Evolutionary conservation across 1,140 invertebrate genomes (phyloP).

Genomic region (Asbolus verrucosus): DNA sequence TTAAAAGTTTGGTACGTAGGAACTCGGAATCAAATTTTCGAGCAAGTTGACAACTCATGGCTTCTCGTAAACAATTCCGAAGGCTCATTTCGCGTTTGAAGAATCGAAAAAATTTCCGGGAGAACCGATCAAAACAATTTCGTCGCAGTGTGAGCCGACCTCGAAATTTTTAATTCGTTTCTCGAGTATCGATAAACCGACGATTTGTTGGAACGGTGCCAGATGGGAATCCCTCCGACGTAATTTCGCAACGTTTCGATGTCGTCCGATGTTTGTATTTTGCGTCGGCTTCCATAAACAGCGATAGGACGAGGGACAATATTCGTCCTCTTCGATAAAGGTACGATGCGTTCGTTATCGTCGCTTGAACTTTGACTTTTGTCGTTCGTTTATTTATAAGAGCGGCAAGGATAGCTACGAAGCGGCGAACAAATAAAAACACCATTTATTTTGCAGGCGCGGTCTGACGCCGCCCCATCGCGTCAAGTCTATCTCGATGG

Average conservation of each 20-base stretch:
- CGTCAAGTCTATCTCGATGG: constrained; percentile 99
- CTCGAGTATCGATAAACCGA: background rate
- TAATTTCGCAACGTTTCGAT: too few species aligned
- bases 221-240: constrained; percentile 18
- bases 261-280: too few species aligned
- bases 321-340: background rate
- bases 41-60: too few species aligned
- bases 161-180: constrained; percentile 10
- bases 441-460: constrained; percentile 77
- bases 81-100: background rate
- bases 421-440: constrained; percentile 13
- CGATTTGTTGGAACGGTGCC: constrained; percentile 9
- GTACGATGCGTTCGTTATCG: constrained; percentile 11
- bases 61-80: too few species aligned
- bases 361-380: constrained; percentile 4
- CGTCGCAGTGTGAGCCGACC: background rate
- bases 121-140: background rate
- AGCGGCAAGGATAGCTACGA: too few species aligned
- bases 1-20: too few species aligned
- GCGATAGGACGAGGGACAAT: too few species aligned
- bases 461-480: constrained; percentile 97
- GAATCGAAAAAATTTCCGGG: background rate
- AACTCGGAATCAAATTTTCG: too few species aligned
- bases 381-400: too few species aligned
- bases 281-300: too few species aligned